Conservation (phyloP, 2,113 vertebrate genomes). For the Sceloporus undulatus region DNA sequence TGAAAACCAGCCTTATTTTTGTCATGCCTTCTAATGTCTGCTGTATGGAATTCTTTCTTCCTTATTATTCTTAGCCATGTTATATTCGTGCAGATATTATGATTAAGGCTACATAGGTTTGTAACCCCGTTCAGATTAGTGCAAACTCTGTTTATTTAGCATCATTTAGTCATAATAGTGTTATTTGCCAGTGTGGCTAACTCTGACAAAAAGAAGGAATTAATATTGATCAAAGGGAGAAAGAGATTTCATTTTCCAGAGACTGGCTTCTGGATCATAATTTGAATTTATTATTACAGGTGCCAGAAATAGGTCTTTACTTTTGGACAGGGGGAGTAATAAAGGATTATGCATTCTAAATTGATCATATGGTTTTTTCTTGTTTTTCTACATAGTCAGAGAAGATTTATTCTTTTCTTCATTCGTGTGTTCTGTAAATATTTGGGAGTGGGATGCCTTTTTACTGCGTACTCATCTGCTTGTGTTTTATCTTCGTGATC, state of each 20-base stretch:
- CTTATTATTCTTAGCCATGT: not conserved
- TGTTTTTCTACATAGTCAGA: not conserved
- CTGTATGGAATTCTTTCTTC: not conserved
- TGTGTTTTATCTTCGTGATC: not conserved
- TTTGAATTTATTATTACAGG: not conserved
- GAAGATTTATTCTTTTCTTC: not conserved
- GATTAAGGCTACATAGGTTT: not conserved
- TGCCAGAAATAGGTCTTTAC: not conserved
- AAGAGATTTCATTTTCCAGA: not conserved
- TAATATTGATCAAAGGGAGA: not conserved
- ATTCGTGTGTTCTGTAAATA: not conserved
- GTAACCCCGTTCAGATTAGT: not conserved
- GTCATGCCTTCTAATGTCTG: not conserved
- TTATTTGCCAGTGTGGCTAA: not conserved
- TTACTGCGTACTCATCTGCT: not conserved
- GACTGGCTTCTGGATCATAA: not conserved
- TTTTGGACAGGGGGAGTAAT: not conserved
- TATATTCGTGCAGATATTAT: not conserved
- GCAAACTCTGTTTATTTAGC: not conserved
- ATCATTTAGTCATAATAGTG: not conserved
- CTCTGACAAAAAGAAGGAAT: not conserved
- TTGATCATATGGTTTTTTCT: not conserved
- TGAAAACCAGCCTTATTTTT: not conserved
- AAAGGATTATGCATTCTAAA: not conserved
- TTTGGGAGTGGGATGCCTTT: not conserved